Evolutionary conservation across 2,797 vertebrate genomes (phyloP).

Genomic region (Busarellus nigricollis): DNA sequence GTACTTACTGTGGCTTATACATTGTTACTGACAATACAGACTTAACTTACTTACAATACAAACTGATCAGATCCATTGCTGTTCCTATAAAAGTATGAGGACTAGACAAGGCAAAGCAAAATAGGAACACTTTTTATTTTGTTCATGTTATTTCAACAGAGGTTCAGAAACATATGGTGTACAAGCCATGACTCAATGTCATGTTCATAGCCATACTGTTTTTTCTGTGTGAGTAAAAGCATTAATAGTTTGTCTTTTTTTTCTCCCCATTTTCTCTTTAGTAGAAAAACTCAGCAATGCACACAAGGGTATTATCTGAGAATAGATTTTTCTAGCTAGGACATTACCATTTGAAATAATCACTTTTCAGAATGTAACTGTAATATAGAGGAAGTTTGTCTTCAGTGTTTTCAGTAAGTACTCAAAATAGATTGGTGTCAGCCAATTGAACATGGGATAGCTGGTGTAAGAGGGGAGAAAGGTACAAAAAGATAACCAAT

Average conservation of each 20-base stretch:
- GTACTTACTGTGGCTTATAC: background rate
- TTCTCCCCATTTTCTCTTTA: background rate
- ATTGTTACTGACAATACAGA: background rate
- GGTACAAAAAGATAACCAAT: background rate
- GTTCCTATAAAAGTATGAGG: background rate
- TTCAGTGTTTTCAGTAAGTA: background rate
- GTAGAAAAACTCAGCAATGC: background rate
- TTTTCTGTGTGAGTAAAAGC: background rate
- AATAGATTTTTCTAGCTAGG: background rate
- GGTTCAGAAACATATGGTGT: background rate
- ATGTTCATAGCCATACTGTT: background rate
- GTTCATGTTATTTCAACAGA: background rate
- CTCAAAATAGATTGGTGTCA: background rate
- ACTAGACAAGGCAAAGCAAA: background rate
- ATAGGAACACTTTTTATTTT: background rate
- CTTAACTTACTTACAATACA: background rate
- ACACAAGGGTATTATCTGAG: background rate
- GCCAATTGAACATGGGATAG: background rate
- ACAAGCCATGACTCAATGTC: background rate
- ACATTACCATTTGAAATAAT: background rate
- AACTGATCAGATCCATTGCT: background rate
- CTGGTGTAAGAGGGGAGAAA: background rate
- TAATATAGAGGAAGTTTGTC: background rate
- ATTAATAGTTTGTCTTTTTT: background rate
- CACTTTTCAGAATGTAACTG: background rate